Percentiles rank a stretch among this genome's conserved stretches.
Evolutionary conservation across 2,113 vertebrate genomes (phyloP).

Genomic region (Mustelus asterias): DNA sequence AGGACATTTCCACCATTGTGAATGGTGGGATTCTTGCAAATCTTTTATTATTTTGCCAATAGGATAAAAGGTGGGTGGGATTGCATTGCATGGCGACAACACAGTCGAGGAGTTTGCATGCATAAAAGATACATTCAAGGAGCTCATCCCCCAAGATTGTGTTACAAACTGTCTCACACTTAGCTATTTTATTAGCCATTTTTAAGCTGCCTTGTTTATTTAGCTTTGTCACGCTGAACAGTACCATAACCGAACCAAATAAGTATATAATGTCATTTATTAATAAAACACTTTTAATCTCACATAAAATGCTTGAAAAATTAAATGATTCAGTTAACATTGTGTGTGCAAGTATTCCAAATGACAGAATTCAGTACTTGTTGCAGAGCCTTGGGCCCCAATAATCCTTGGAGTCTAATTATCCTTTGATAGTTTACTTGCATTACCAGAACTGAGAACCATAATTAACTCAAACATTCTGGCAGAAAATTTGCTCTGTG

Average conservation of each 20-base stretch:
- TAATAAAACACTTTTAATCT: conserved; percentile 7
- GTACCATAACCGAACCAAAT: background rate
- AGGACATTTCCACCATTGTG: no score
- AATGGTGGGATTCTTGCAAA: background rate
- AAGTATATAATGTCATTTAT: background rate
- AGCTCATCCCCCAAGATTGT: background rate
- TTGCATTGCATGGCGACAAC: background rate
- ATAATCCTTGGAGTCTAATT: background rate
- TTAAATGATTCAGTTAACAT: background rate
- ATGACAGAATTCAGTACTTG: background rate
- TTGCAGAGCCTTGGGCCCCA: background rate
- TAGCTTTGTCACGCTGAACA: background rate
- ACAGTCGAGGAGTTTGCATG: no score
- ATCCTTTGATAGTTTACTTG: background rate
- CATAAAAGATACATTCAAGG: background rate
- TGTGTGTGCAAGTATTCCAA: background rate
- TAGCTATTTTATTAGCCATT: background rate
- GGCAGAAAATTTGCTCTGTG: background rate
- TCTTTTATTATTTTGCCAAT: background rate
- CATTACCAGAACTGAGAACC: conserved; percentile 15
- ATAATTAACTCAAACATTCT: background rate
- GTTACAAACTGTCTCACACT: background rate
- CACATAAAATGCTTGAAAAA: background rate
- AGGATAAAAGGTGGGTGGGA: background rate
- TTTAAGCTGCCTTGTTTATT: background rate